These are phyloP conservation scores for Synanceia verrucosa DNA, from an alignment of 2,797 vertebrate species.

Conservation along the genomic window DNA sequence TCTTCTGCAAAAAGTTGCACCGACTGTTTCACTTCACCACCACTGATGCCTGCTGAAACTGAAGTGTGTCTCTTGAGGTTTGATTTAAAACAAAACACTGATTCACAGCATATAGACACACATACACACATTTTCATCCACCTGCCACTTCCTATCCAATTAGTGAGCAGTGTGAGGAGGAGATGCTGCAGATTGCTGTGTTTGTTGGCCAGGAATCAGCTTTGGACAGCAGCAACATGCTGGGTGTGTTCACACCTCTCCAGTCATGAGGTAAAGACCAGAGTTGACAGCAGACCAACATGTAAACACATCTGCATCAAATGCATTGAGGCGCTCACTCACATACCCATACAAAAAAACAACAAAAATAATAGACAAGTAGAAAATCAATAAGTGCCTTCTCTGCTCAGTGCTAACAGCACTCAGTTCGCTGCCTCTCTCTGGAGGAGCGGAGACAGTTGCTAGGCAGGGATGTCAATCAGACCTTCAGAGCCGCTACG, in stretches of 20 bases:
- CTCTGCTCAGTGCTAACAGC: slow-evolving; percentile 69
- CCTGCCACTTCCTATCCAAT: slow-evolving; percentile 68
- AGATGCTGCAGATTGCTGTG: slow-evolving; percentile 34
- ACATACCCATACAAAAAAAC: slow-evolving; percentile 1
- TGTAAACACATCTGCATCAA: slow-evolving; percentile 37
- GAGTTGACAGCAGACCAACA: slow-evolving; percentile 33
- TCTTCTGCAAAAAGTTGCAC: slow-evolving; percentile 21
- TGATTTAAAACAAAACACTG: slow-evolving; percentile 8
- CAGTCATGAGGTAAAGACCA: slow-evolving; percentile 52
- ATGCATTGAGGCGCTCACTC: slow-evolving; percentile 11
- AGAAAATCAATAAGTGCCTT: slow-evolving; percentile 78
- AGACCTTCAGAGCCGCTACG: slow-evolving; percentile 31
- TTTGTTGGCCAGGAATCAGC: slow-evolving; percentile 46
- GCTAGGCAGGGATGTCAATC: slow-evolving; percentile 70
- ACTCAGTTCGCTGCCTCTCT: slow-evolving; percentile 52
- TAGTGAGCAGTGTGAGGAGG: slow-evolving; percentile 53
- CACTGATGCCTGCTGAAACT: background rate
- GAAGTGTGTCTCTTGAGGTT: slow-evolving; percentile 24
- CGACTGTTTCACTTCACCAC: slow-evolving; percentile 22
- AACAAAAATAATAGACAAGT: slow-evolving; percentile 78
- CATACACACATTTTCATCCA: slow-evolving; percentile 41
- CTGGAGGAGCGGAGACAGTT: slow-evolving; percentile 58
- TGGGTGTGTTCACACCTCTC: slow-evolving; percentile 32
- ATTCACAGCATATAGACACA: slow-evolving; percentile 30
- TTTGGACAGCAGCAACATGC: slow-evolving; percentile 35